Conservation (phyloP, 2,888 invertebrate species). For the Boloria euphrosyne region DNA sequence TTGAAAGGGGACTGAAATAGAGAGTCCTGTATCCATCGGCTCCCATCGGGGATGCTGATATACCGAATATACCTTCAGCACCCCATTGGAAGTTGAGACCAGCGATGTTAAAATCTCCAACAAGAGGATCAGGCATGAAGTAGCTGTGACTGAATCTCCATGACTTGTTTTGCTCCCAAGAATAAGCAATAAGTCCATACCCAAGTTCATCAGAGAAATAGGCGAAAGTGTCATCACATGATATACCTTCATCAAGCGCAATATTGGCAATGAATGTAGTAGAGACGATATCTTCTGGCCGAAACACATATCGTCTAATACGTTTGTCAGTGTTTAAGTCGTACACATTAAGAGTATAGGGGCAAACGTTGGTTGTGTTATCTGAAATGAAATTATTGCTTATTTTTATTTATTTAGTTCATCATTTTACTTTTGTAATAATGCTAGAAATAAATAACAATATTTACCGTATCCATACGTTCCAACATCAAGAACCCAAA, state of each 20-base stretch:
- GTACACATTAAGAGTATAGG: constrained; percentile 89
- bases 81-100: constrained; percentile 94
- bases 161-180: constrained; percentile 88
- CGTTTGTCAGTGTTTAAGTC: constrained; percentile 88
- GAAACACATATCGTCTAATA: constrained; percentile 86
- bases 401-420: not conserved
- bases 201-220: constrained; percentile 92
- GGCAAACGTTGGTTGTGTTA: constrained; percentile 87
- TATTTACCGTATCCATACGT: constrained; percentile 88
- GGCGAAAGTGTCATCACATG: constrained; percentile 89
- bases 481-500: constrained; percentile 93
- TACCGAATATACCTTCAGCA: constrained; percentile 91
- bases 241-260: constrained; percentile 88
- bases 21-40: constrained; percentile 86
- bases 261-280: constrained; percentile 93
- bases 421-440: no score
- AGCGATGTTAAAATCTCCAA: constrained; percentile 89
- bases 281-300: constrained; percentile 87
- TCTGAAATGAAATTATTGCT: constrained; percentile 54
- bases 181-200: constrained; percentile 90
- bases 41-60: constrained; percentile 86
- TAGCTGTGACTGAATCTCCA: constrained; percentile 91
- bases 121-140: constrained; percentile 91
- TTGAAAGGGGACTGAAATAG: constrained; percentile 90
- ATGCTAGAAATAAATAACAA: not conserved